A percentile compares a stretch with the other conserved stretches of the same genome.
These are phyloP conservation scores for Tetrax tetrax DNA, from an alignment of 2,113 vertebrate genomes.

Conservation along the genomic window DNA sequence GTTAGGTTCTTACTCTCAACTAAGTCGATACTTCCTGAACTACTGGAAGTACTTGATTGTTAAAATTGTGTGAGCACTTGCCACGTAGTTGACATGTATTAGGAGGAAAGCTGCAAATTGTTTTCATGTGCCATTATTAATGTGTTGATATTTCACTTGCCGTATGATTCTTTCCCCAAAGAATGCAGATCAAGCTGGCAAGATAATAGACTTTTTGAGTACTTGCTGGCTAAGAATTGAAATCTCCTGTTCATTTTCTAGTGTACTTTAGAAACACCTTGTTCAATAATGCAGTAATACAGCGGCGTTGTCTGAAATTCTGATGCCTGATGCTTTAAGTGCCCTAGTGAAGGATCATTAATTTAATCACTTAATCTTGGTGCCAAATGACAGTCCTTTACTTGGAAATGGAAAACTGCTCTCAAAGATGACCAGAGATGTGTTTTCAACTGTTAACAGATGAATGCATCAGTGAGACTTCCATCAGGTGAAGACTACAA, in stretches of 20 bases:
- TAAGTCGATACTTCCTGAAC: background rate
- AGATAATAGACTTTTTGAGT: constrained; percentile 1
- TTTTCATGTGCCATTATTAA: background rate
- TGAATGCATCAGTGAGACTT: constrained; percentile 83
- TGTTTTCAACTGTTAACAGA: constrained; percentile 75
- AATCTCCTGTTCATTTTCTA: background rate
- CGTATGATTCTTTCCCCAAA: background rate
- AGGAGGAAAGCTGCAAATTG: background rate
- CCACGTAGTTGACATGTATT: background rate
- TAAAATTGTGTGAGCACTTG: background rate
- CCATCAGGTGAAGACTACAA: constrained; percentile 84
- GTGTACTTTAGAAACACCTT: background rate
- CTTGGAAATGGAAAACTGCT: background rate
- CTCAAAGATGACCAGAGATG: background rate
- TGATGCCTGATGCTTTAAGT: background rate
- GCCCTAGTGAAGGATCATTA: constrained; percentile 9
- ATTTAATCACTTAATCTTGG: background rate
- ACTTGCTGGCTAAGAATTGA: background rate
- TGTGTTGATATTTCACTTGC: background rate
- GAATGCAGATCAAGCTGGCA: background rate
- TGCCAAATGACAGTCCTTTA: background rate
- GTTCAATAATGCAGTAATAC: background rate
- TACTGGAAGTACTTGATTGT: background rate
- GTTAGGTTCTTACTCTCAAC: background rate
- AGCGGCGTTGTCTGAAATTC: background rate